Evolutionary conservation across 2,797 vertebrate species (phyloP), one percentile per base, ranked within the genome.

Genomic region (Falco concolor): DNA sequence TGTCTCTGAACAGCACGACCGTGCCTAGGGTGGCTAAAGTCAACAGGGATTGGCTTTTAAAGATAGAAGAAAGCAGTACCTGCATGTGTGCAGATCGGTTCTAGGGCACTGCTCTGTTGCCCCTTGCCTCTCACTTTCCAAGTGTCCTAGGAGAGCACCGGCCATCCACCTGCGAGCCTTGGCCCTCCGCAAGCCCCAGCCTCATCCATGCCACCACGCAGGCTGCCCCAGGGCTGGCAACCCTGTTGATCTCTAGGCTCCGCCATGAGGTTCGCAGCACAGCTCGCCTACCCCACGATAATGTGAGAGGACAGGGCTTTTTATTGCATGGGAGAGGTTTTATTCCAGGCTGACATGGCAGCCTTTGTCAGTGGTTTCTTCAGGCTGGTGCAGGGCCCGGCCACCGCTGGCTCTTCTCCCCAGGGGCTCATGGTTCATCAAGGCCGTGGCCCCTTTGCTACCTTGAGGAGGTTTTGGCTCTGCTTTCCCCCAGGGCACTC

Each of bases 241-340:
- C 56, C 30, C 4, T 12, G 40, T 53, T 50, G 75, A 13, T 38
- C 63, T 70, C 52, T 10, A 19, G 32, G 49, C 54, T 0, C 1
- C 1, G 2, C 42, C 1, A 0, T 8, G 32, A 25, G 13, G 49
- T 25, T 63, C 0, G 4, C 36, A 25, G 49, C 32, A 21, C 2
- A 1, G 38, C 34, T 52, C 38, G n/a, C 30, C 15, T 47, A 4
- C 34, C 23, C 21, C 28, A 20, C 27, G 27, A 0, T 10, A 60
- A 44, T 3, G 3, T 7, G 45, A 44, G 36, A 30, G 28, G 30
- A 67, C 44, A 25, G 32, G 17, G 36, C 18, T 5, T 59, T 61
- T 11, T 13, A 38, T 25, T 4, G 5, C 42, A 42, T 7, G 13
- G 72, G 40, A 72, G 68, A 36, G 18, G 63, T 27, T 84, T 75